These are phyloP conservation scores for Acropternis orthonyx DNA, from an alignment of 2,797 vertebrate genomes.

Conservation along the genomic window DNA sequence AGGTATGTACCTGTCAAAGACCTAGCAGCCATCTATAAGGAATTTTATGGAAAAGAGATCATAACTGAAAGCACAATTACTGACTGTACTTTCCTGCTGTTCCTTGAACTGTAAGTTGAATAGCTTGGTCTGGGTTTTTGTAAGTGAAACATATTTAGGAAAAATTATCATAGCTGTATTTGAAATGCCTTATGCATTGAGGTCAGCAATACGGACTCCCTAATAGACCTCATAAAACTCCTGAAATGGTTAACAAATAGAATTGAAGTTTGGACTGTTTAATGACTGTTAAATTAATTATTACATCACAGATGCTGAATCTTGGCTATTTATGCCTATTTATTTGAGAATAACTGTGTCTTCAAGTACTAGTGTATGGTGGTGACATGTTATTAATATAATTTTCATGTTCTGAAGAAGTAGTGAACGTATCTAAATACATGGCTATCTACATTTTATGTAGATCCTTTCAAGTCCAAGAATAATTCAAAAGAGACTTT, in stretches of 20 bases:
- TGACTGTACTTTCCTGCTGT: conserved; percentile 76
- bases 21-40: conserved; percentile 75
- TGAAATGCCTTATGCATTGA: background rate
- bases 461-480: background rate
- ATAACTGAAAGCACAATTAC: conserved; percentile 72
- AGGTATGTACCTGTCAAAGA: conserved; percentile 81
- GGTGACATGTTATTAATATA: background rate
- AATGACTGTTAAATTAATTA: background rate
- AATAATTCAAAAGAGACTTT: background rate
- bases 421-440: background rate
- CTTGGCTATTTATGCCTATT: background rate
- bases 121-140: background rate
- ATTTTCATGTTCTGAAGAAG: background rate
- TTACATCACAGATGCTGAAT: background rate
- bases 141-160: background rate
- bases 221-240: background rate
- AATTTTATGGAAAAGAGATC: conserved; percentile 68
- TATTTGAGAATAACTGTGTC: background rate
- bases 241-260: background rate
- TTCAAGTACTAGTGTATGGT: background rate
- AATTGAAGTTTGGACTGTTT: background rate
- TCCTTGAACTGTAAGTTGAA: conserved; percentile 76
- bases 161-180: background rate
- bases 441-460: background rate
- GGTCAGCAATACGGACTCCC: background rate